Evolutionary conservation across 2,888 invertebrate genomes (phyloP).

Genomic region (Spodoptera exigua): DNA sequence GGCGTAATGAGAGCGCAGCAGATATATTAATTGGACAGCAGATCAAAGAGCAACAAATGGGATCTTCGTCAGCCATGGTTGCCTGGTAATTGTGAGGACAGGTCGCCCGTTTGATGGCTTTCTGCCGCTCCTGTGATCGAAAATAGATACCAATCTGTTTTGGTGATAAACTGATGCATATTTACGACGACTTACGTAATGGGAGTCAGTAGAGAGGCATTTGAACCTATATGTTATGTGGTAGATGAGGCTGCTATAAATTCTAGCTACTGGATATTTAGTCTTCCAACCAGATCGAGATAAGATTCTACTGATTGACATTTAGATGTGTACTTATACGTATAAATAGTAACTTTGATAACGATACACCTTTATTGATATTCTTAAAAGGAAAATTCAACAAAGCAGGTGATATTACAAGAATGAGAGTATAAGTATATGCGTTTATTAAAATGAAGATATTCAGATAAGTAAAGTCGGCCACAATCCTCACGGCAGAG

Average conservation of each 20-base stretch:
- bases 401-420: constrained; percentile 16
- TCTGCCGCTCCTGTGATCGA: constrained; percentile 47
- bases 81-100: constrained; percentile 75
- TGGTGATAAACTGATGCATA: constrained; percentile 39
- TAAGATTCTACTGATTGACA: no score
- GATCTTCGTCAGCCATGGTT: constrained; percentile 70
- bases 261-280: no score
- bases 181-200: constrained; percentile 32
- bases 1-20: constrained; percentile 70
- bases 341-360: no score
- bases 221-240: constrained; percentile 23
- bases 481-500: constrained; percentile 35
- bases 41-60: constrained; percentile 77
- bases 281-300: no score
- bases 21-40: constrained; percentile 77
- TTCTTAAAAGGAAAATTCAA: not conserved
- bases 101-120: constrained; percentile 60
- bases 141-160: constrained; percentile 55
- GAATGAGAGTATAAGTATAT: constrained; percentile 23
- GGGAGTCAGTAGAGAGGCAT: constrained; percentile 30
- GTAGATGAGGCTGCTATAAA: constrained; percentile 2
- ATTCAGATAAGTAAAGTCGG: constrained; percentile 42
- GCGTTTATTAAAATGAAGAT: constrained; percentile 49
- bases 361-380: no score
- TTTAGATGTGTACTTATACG: no score